Evolutionary conservation across 35 echinoderm and acorn worm species (phyloP).

Genomic region (Lytechinus pictus): DNA sequence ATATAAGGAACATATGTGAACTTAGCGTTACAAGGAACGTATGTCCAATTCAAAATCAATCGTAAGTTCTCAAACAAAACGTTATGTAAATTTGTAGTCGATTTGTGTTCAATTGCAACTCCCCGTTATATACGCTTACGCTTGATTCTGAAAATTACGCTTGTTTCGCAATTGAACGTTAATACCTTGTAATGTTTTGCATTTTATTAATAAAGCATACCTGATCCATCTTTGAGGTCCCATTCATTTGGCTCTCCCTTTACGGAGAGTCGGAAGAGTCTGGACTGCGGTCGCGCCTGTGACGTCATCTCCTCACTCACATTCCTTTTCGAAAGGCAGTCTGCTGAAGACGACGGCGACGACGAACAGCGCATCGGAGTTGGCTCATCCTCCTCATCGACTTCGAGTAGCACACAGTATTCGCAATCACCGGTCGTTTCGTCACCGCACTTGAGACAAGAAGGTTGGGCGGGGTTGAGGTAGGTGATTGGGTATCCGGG

Average conservation of each 20-base stretch:
- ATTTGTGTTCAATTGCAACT: too few species aligned
- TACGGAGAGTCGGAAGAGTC: neutral
- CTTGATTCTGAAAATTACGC: too few species aligned
- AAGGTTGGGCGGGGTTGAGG: neutral
- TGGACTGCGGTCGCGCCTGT: neutral
- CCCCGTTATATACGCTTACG: too few species aligned
- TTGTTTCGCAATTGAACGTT: too few species aligned
- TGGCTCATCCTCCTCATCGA: neutral
- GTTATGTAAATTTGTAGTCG: too few species aligned
- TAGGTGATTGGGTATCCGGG: neutral
- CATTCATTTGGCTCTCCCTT: neutral
- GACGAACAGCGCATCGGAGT: neutral
- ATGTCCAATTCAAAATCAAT: too few species aligned
- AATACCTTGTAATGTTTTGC: too few species aligned
- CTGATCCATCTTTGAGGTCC: neutral
- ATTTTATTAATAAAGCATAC: neutral
- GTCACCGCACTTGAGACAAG: neutral
- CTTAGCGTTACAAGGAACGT: too few species aligned
- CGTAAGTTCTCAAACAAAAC: too few species aligned
- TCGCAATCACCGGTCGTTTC: slow-evolving; percentile 7
- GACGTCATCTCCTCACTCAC: neutral
- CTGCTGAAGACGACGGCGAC: neutral
- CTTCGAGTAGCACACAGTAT: slow-evolving; percentile 5
- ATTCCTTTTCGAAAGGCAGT: neutral
- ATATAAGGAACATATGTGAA: too few species aligned